Base-by-base conservation (phyloP, 2,113 vertebrate genomes). In the Nansenia antarctica region DNA sequence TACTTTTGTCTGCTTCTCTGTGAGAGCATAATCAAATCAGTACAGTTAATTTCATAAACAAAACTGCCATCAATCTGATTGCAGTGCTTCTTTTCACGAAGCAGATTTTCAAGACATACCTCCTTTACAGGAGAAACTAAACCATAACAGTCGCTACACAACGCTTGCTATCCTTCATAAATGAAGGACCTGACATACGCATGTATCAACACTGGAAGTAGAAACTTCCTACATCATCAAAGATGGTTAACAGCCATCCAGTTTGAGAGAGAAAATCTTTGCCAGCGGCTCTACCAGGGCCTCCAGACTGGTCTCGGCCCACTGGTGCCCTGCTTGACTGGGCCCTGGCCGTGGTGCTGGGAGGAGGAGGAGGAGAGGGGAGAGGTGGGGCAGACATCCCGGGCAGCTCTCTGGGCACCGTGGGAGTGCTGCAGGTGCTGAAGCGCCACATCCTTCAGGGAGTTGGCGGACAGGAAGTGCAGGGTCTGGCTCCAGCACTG, bases 401-500 rank as follows among this genome's bases (percentile, higher is more conserved):
- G 52, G 53, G n/a, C 42, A 3, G 22, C 57, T 60, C 57, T 45
- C 35, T 64, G 76, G 73, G n/a, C n/a, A n/a, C n/a, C n/a, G n/a
- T n/a, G n/a, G n/a, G n/a, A n/a, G n/a, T n/a, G n/a, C n/a, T n/a
- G n/a, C n/a, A 83, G 72, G 54, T 75, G 77, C 35, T 73, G 67
- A 61, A 72, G 63, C 1, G 68, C 68, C 15, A 32, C 32, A 2
- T 86, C 82, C 62, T 85, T 82, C 77, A 88, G 86, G 78, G 92
- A 89, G 20, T 85, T 86, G 64, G 70, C 81, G 57, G 92, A 92
- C 62, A 94, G 89, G 82, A 93, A 94, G 64, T 82, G 82, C 72
- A 93, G 79, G 0, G 89, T 86, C 69, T 92, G 90, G 60, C 76
- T 31, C 30, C 5, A 60, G 64, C 78, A 81, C 57, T 45, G 68